Evolutionary conservation across 2,113 vertebrate species (phyloP), one percentile per base, ranked within the genome.

Genomic region (Gobius niger): DNA sequence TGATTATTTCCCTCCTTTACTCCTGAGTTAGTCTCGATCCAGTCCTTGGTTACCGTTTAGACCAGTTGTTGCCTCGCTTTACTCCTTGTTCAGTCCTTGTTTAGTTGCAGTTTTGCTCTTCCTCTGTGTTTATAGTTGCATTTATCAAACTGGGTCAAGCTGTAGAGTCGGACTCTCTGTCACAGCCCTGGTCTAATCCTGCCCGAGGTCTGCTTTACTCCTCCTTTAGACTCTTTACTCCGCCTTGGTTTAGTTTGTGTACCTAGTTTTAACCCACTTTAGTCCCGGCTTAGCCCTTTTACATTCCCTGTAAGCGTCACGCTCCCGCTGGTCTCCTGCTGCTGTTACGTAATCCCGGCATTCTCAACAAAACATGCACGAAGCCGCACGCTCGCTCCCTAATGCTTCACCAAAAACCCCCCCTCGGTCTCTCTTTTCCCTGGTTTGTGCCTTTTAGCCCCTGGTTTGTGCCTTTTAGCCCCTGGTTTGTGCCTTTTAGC

Each of bases 291-390:
- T 51, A n/a, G 15, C 15, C 4, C 15, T 49, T 49, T 49, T 6
- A 14, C 47, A 14, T 49, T 49, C 47, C 12, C 47, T 15, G 11
- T 49, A 15, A 49, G 5, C 24, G 24, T 34, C 47, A 15, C 7
- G 13, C 3, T 49, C 47, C 7, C 50, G 49, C 62, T 76, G 56
- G 13, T 64, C 19, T 65, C 49, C 16, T 40, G 4, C 44, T 65
- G 18, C 49, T 3, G 9, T n/a, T 7, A 14, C 19, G 40, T 18
- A 59, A n/a, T 61, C 47, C 54, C 24, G 16, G 41, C 15, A n/a
- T 4, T 9, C 3, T 5, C 13, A 15, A 56, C 61, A 14, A 12
- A 4, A 63, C 57, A 63, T 63, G 34, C 24, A 19, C 16, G 52
- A 9, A n/a, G 40, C 10, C 42, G 40, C 40, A 15, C 5, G 52